Conservation (phyloP, 1,140 invertebrate genomes). For the Heterodera schachtii region DNA sequence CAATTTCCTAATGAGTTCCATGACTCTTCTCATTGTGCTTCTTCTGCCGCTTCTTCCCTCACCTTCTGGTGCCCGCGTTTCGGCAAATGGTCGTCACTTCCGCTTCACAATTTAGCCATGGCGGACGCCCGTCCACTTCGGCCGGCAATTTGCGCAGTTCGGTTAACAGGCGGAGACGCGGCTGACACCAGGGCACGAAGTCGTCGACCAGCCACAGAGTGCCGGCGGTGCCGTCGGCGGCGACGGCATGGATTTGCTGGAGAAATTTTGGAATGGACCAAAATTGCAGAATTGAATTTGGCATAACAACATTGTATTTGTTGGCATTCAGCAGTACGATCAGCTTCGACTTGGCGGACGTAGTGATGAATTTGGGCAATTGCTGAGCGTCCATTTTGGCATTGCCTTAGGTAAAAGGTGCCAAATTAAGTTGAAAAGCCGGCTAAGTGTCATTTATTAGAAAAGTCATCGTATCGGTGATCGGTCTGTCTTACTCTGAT, state of each 20-base stretch:
- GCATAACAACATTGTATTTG: constrained; percentile 16
- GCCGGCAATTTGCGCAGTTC: constrained; percentile 76
- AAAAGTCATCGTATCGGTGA: no score
- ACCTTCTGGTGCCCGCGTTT: constrained; percentile 57
- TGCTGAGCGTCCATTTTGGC: constrained; percentile 72
- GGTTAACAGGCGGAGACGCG: constrained; percentile 76
- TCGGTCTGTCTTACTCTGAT: no score
- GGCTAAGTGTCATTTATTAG: no score
- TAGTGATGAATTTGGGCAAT: constrained; percentile 74
- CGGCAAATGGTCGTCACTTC: constrained; percentile 67
- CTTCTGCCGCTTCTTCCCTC: not conserved
- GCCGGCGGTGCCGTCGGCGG: constrained; percentile 2
- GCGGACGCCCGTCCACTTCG: constrained; percentile 32
- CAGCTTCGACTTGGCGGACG: constrained; percentile 72
- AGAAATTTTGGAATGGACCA: constrained; percentile 64
- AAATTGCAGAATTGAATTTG: no score
- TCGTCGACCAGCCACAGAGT: constrained; percentile 77
- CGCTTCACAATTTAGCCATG: constrained; percentile 72
- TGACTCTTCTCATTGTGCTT: not conserved
- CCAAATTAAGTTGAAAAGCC: not conserved
- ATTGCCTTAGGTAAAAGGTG: constrained; percentile 11
- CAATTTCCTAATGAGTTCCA: no score
- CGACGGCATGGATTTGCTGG: constrained; percentile 70
- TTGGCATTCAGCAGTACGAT: constrained; percentile 56
- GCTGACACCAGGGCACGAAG: constrained; percentile 81